phyloP scores from a whole-genome alignment of 2,113 vertebrate species.

The Seriola dumerili region DNA sequence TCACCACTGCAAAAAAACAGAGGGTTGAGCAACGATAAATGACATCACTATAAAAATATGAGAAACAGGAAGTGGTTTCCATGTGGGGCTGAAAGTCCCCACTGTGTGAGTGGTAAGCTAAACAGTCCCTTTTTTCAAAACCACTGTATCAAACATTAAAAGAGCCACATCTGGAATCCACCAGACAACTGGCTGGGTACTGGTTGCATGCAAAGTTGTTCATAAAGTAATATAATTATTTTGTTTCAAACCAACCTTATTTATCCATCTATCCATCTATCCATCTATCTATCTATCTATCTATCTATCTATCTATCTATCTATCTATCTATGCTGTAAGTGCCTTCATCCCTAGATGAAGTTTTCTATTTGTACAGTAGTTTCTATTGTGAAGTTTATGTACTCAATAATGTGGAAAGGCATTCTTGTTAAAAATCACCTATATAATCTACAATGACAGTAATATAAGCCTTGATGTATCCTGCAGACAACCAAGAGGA shows the following conservation, averaged over 20 bases:
- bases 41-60: slow-evolving; percentile 80
- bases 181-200: neutral
- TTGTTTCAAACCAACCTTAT: neutral
- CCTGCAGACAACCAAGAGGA: neutral
- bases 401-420: neutral
- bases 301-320: too few species aligned
- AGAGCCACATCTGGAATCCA: neutral
- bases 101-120: slow-evolving; percentile 50
- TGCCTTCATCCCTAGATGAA: neutral
- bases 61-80: slow-evolving; percentile 81
- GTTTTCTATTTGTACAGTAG: too few species aligned
- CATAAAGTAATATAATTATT: neutral
- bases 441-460: slow-evolving; percentile 10
- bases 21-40: slow-evolving; percentile 77
- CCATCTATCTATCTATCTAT: too few species aligned
- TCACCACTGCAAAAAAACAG: slow-evolving; percentile 59
- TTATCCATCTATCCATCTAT: too few species aligned
- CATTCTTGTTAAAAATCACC: slow-evolving; percentile 5
- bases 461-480: neutral
- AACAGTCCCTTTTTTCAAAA: slow-evolving; percentile 45
- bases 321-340: neutral
- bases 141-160: neutral
- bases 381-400: neutral
- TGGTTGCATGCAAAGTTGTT: neutral
- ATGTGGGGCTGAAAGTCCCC: slow-evolving; percentile 70